Evolutionary conservation across 2,888 invertebrate genomes (phyloP), one percentile per base, ranked within the genome.

Genomic region (Lycia hirtaria): DNA sequence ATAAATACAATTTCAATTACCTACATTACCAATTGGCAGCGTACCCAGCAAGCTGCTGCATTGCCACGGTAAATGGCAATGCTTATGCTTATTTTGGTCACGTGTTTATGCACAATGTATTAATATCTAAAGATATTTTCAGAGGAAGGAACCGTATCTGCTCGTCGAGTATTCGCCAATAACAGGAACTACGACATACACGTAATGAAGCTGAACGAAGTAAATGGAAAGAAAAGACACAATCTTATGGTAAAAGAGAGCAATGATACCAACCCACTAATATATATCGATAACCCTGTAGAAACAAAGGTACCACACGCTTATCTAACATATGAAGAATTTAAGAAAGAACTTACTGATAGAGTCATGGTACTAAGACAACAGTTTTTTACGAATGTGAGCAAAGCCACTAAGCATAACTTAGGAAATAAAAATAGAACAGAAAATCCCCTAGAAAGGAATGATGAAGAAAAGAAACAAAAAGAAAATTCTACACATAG

Each of bases 241-340:
- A 91, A 91, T 45, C 71, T 90, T 0, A 35, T 72, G 12, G 62
- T 87, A 9, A 79, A 75, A 65, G 70, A 73, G 55, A 67, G 60
- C 37, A 57, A 61, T 2, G 49, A 61, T 2, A 45, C 54, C 0
- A 69, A 74, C 9, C 72, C 82, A 5, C 53, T 83, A 0, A 78
- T 91, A 30, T 91, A 89, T 43, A 83, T 91, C 26, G 78, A 78
- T 40, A 91, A 91, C 48, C 91, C 91, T 0, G 78, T 91, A 0
- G 91, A 91, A 76, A 76, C 88, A 0, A 76, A 77, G 60, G 43
- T 87, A 51, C 85, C 90, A 0, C 72, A 85, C 3, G 68, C 89
- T 0, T 89, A 71, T 62, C 49, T 90, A 7, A 74, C 80, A 4
- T 22, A 80, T 32, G 75, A 83, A 32, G 80, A 87, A 62, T 89